Evolutionary conservation across 2,113 vertebrate genomes (phyloP).

Genomic region (Hiodon alosoides): DNA sequence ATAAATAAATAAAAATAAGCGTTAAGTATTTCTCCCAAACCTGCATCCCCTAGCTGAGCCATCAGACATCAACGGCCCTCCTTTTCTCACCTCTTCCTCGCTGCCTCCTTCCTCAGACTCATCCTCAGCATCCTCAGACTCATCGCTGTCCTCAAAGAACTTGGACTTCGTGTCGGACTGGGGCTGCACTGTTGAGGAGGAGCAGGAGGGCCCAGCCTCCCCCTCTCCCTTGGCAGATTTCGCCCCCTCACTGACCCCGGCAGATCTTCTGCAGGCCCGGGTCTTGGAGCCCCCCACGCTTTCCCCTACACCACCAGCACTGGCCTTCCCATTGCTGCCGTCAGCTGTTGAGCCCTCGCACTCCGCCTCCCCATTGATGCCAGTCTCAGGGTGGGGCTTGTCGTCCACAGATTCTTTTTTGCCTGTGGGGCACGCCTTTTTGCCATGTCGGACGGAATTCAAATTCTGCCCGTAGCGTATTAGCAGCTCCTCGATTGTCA

Average conservation of each 20-base stretch:
- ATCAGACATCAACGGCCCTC: neutral
- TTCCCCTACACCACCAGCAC: slow-evolving; percentile 59
- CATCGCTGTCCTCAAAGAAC: slow-evolving; percentile 97
- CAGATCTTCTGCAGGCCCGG: slow-evolving; percentile 49
- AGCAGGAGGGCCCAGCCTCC: slow-evolving; percentile 85
- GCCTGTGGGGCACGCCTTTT: slow-evolving; percentile 39
- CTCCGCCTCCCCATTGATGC: slow-evolving; percentile 79
- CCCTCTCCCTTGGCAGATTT: slow-evolving; percentile 67
- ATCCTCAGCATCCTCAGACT: slow-evolving; percentile 84
- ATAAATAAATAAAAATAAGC: too few species aligned
- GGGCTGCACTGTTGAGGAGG: slow-evolving; percentile 74
- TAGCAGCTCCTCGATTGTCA: slow-evolving; percentile 97
- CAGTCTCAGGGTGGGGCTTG: slow-evolving; percentile 48
- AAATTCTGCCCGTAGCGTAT: slow-evolving; percentile 84
- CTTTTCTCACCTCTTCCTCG: slow-evolving; percentile 63
- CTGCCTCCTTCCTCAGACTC: slow-evolving; percentile 58
- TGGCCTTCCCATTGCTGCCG: slow-evolving; percentile 53
- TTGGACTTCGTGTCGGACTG: slow-evolving; percentile 81
- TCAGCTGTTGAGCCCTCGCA: slow-evolving; percentile 56
- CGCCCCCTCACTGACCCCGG: slow-evolving; percentile 52
- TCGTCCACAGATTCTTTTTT: slow-evolving; percentile 46
- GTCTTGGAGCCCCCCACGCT: slow-evolving; percentile 55
- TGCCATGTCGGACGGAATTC: slow-evolving; percentile 75
- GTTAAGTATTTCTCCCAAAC: too few species aligned
- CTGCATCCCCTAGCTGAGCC: too few species aligned